Evolutionary conservation across 2,888 invertebrate genomes (phyloP).

Genomic region (Drosophila nigricruria): DNA sequence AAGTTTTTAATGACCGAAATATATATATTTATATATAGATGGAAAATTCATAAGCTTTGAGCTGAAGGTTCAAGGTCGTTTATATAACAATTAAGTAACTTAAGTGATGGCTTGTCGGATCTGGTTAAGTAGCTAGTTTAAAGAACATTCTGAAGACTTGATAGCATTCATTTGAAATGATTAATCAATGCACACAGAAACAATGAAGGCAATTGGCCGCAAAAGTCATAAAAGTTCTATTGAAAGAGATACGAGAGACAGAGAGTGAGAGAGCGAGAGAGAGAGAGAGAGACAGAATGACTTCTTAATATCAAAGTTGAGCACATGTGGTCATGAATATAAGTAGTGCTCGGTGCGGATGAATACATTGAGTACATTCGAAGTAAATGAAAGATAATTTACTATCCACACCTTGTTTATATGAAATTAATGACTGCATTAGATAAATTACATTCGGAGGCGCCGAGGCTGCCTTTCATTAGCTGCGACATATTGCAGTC

Average conservation of each 20-base stretch:
- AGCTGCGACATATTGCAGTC: slow-evolving; percentile 7
- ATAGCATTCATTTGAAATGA: neutral
- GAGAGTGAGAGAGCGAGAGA: neutral
- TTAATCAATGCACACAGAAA: neutral
- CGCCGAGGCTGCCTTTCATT: slow-evolving; percentile 23
- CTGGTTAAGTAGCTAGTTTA: neutral
- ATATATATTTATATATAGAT: neutral
- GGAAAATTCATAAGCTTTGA: neutral
- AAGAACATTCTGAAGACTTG: too few species aligned
- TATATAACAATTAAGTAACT: neutral
- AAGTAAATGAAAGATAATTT: slow-evolving; percentile 68
- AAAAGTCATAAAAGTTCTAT: slow-evolving; percentile 7
- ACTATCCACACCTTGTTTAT: slow-evolving; percentile 86
- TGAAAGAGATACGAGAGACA: neutral
- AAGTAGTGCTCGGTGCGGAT: slow-evolving; percentile 1
- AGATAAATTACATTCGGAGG: slow-evolving; percentile 80
- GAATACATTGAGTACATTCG: slow-evolving; percentile 13
- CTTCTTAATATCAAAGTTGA: slow-evolving; percentile 5
- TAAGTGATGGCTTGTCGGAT: neutral
- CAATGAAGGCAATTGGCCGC: neutral
- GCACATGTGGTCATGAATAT: neutral
- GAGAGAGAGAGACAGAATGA: neutral
- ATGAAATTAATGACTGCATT: slow-evolving; percentile 86
- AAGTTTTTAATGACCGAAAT: neutral
- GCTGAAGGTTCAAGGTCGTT: neutral